These are phyloP conservation scores for Salvelinus namaycush DNA, from an alignment of 2,113 vertebrate genomes.

Conservation along the genomic window DNA sequence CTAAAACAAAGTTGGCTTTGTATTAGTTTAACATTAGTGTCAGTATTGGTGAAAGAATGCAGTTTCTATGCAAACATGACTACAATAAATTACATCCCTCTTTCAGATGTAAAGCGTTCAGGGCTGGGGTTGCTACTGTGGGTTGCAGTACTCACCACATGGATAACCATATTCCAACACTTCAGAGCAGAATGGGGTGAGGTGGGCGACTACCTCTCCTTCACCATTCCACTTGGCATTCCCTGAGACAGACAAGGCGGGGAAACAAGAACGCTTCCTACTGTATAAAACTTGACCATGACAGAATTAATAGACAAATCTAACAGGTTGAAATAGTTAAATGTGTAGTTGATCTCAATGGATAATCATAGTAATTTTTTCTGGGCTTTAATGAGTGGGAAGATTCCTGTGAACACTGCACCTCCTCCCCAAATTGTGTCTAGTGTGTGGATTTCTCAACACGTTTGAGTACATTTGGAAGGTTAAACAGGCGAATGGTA, in stretches of 20 bases:
- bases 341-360: neutral
- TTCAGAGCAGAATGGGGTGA: constrained; percentile 86
- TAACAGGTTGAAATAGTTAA: neutral
- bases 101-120: constrained; percentile 86
- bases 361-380: neutral
- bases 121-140: constrained; percentile 84
- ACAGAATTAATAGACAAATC: neutral
- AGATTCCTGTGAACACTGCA: neutral
- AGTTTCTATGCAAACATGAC: constrained; percentile 26
- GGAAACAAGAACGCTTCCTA: constrained; percentile 53
- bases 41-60: neutral
- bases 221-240: constrained; percentile 88
- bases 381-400: neutral
- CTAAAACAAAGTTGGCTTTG: neutral
- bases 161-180: constrained; percentile 88
- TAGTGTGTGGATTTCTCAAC: neutral
- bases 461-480: constrained; percentile 20
- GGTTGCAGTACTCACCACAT: constrained; percentile 84
- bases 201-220: constrained; percentile 86
- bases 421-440: neutral
- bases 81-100: neutral
- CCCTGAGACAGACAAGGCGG: constrained; percentile 54
- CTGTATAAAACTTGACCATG: neutral
- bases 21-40: neutral
- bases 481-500: constrained; percentile 3